Conservation (phyloP, 1,140 invertebrate genomes). For the Drosophila takahashii region DNA sequence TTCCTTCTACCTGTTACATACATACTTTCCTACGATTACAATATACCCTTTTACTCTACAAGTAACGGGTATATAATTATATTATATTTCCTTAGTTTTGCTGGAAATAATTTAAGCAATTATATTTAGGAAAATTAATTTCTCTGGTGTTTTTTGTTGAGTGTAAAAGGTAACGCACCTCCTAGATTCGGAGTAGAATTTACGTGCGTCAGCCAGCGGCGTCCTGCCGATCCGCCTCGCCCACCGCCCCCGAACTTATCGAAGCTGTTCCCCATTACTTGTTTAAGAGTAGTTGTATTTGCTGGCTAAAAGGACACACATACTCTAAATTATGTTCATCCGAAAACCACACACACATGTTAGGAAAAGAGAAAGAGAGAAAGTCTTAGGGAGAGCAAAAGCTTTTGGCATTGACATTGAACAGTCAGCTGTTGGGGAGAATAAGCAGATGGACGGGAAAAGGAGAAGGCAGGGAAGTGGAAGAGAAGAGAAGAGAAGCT, state of each 20-base stretch:
- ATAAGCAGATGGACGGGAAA: too few species aligned
- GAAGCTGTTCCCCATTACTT: constrained; percentile 61
- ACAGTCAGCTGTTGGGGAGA: constrained; percentile 51
- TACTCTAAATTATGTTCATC: not conserved
- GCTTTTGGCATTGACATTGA: constrained; percentile 50
- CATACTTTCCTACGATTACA: too few species aligned
- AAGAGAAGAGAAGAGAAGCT: constrained; percentile 17
- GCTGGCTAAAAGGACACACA: not conserved
- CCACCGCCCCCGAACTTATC: constrained; percentile 36
- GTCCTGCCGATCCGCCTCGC: not conserved
- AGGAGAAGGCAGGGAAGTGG: not conserved
- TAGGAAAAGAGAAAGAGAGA: not conserved
- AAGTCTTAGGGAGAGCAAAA: constrained; percentile 28
- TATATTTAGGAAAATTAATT: too few species aligned
- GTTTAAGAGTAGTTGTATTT: not conserved
- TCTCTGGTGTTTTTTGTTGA: constrained; percentile 1
- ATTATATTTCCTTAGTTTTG: too few species aligned
- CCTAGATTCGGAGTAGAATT: constrained; percentile 77
- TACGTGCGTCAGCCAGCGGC: constrained; percentile 64
- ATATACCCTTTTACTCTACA: too few species aligned
- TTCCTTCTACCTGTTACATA: too few species aligned
- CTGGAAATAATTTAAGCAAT: too few species aligned
- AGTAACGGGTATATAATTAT: too few species aligned
- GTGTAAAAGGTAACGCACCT: constrained; percentile 54
- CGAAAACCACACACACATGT: not conserved